phyloP scores from a whole-genome alignment of 2,888 invertebrate genomes.

The Ectemnius cavifrons region DNA sequence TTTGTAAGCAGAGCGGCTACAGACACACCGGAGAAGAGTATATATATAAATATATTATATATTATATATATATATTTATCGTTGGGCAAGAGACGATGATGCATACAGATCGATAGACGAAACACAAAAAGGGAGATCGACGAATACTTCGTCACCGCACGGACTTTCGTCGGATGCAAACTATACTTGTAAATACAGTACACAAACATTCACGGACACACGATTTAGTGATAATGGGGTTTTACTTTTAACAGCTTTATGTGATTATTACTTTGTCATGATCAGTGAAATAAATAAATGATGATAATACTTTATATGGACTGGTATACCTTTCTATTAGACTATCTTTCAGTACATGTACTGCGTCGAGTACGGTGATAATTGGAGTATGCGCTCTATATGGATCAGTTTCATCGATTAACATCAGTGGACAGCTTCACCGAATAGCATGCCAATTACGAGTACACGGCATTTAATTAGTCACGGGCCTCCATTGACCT shows the following conservation, averaged over 20 bases:
- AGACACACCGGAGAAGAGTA: slow-evolving; percentile 34
- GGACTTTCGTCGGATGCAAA: slow-evolving; percentile 41
- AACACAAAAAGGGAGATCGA: slow-evolving; percentile 16
- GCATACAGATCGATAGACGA: slow-evolving; percentile 26
- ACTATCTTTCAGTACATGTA: not conserved
- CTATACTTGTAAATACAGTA: slow-evolving; percentile 70
- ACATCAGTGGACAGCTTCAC: not conserved
- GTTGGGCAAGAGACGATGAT: slow-evolving; percentile 39
- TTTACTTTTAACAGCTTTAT: slow-evolving; percentile 74
- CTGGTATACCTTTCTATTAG: not conserved
- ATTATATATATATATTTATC: slow-evolving; percentile 55
- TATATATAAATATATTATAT: slow-evolving; percentile 40
- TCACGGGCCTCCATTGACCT: slow-evolving; percentile 15
- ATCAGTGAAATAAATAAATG: slow-evolving; percentile 73
- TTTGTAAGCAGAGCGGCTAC: slow-evolving; percentile 48
- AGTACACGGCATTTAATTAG: not conserved
- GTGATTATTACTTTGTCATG: slow-evolving; percentile 75
- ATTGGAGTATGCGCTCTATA: no score
- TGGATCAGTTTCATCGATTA: no score
- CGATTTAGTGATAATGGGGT: slow-evolving; percentile 71
- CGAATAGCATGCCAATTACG: slow-evolving; percentile 22
- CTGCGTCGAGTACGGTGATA: not conserved
- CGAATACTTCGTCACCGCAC: slow-evolving; percentile 38
- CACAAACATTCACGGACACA: slow-evolving; percentile 21
- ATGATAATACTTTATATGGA: slow-evolving; percentile 63